Evolutionary conservation across 2,113 vertebrate genomes (phyloP).

Genomic region (Peromyscus leucopus): DNA sequence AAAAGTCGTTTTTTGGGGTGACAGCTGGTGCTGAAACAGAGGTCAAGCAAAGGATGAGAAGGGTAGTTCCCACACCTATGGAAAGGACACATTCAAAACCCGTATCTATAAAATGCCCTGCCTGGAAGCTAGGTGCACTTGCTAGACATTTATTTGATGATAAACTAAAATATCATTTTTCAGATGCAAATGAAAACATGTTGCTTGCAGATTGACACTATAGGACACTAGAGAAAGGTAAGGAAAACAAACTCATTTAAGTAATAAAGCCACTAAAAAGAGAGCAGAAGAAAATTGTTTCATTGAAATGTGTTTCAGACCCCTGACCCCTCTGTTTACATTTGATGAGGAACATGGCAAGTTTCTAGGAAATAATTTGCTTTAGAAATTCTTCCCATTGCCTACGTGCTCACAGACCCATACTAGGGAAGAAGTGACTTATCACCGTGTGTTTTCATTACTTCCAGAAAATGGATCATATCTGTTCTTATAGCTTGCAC

Average conservation of each 20-base stretch:
- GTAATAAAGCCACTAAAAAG: slow-evolving; percentile 13
- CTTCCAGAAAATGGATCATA: slow-evolving; percentile 73
- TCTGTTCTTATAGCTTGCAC: slow-evolving; percentile 39
- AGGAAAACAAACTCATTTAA: slow-evolving; percentile 14
- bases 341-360: neutral
- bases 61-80: neutral
- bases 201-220: neutral
- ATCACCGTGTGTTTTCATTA: slow-evolving; percentile 49
- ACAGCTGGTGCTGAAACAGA: slow-evolving; percentile 65
- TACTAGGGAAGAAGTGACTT: slow-evolving; percentile 41
- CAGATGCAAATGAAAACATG: neutral
- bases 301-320: slow-evolving; percentile 59
- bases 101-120: slow-evolving; percentile 35
- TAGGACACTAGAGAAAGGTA: neutral
- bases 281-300: slow-evolving; percentile 50
- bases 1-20: slow-evolving; percentile 80
- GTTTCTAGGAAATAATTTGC: slow-evolving; percentile 63
- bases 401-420: neutral
- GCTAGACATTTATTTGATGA: slow-evolving; percentile 6
- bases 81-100: slow-evolving; percentile 66
- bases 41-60: slow-evolving; percentile 20
- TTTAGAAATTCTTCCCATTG: neutral
- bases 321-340: neutral
- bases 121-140: neutral
- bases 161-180: slow-evolving; percentile 16